Evolutionary conservation across 2,797 vertebrate species (phyloP).

Genomic region (Tinamus major): DNA sequence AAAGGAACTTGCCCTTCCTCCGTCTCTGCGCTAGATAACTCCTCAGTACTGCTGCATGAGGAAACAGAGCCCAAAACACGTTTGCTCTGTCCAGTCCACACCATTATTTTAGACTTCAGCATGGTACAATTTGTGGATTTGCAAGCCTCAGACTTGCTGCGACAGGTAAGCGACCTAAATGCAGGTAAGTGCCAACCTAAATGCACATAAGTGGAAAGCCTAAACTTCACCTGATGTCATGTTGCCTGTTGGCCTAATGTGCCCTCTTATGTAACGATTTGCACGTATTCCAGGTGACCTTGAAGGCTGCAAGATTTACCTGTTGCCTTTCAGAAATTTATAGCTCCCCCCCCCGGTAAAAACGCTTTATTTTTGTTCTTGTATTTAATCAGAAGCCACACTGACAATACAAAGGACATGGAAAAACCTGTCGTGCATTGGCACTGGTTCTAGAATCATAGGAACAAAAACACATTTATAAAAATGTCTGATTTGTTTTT

Average conservation of each 20-base stretch:
- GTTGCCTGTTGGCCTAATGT: background rate
- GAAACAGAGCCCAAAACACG: background rate
- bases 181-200: background rate
- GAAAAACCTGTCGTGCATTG: background rate
- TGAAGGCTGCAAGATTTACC: background rate
- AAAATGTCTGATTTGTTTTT: background rate
- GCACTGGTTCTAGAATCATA: background rate
- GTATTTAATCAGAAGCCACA: background rate
- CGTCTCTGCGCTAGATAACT: background rate
- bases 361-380: background rate
- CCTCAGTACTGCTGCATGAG: background rate
- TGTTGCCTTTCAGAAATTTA: background rate
- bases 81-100: conserved; percentile 14
- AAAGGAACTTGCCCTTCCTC: background rate
- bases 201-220: background rate
- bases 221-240: background rate
- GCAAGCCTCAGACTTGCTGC: conserved; percentile 36
- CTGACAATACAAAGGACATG: background rate
- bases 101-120: conserved; percentile 75
- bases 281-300: background rate
- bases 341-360: background rate
- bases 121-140: conserved; percentile 74
- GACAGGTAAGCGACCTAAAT: conserved; percentile 46
- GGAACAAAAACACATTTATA: background rate
- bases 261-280: background rate